Evolutionary conservation across 2,113 vertebrate species (phyloP).

Genomic region (Prunella fulvescens): DNA sequence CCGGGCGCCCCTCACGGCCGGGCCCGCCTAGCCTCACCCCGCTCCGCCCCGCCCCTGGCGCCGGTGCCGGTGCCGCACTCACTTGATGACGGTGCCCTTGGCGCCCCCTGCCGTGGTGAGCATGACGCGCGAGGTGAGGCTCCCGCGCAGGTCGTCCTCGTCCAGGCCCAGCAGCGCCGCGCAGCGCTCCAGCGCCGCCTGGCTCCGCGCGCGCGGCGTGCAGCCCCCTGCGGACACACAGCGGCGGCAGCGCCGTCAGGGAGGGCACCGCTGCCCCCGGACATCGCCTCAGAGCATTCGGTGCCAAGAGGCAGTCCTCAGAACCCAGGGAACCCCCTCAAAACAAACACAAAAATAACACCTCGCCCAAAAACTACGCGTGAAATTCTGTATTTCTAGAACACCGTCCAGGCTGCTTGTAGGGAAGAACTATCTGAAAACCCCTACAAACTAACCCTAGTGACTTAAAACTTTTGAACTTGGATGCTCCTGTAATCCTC

Average conservation of each 20-base stretch:
- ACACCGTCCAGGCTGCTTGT: not conserved
- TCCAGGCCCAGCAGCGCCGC: constrained; percentile 90
- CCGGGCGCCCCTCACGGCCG: not conserved
- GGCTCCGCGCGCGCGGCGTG: constrained; percentile 81
- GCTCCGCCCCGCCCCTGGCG: accelerated
- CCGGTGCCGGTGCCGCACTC: constrained; percentile 51
- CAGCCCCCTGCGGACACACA: constrained; percentile 84
- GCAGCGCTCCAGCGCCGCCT: constrained; percentile 82
- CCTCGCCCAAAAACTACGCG: accelerated
- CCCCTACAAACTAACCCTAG: not conserved
- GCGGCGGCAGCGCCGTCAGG: accelerated
- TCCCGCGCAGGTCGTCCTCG: constrained; percentile 87
- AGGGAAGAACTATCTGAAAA: not conserved
- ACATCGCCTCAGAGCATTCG: accelerated
- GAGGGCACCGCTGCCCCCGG: accelerated
- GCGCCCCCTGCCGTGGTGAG: constrained; percentile 94
- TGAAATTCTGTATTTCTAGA: not conserved
- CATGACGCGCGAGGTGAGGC: constrained; percentile 95
- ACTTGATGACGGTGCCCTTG: constrained; percentile 98
- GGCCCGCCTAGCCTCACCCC: no score
- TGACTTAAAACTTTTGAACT: not conserved
- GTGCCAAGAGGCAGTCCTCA: not conserved
- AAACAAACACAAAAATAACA: not conserved
- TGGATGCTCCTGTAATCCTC: not conserved
- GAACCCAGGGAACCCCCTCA: not conserved